Evolutionary conservation across 2,113 vertebrate genomes (phyloP).

Genomic region (Ia io): DNA sequence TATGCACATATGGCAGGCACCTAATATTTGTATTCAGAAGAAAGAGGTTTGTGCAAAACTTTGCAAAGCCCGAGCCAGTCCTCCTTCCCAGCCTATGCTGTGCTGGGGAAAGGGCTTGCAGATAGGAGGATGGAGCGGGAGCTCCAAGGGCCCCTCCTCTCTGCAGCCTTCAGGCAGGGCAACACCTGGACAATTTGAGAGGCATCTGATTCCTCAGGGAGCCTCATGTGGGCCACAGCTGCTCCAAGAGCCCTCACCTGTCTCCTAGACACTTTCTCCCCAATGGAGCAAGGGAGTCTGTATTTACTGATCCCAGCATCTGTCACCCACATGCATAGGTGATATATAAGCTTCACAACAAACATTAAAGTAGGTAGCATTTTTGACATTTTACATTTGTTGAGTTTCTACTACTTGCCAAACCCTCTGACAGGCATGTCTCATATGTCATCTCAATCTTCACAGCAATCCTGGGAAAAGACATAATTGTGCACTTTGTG

Average conservation of each 20-base stretch:
- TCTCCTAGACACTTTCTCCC: background rate
- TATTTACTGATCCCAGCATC: background rate
- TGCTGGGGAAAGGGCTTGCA: too few relatives aligned
- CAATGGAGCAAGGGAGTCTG: background rate
- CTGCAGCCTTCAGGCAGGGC: background rate
- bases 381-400: conserved; percentile 24
- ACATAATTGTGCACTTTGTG: background rate
- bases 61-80: background rate
- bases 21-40: background rate
- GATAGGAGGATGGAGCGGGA: accelerated
- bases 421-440: background rate
- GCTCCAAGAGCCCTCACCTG: background rate
- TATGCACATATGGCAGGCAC: background rate
- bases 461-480: background rate
- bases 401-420: conserved; percentile 27
- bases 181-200: background rate
- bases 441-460: background rate
- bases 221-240: background rate
- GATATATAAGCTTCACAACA: background rate
- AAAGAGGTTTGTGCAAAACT: background rate
- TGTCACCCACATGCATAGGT: background rate
- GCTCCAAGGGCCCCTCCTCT: too few relatives aligned
- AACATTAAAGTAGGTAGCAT: background rate
- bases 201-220: background rate
- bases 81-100: background rate